Base-by-base conservation (phyloP, 2,888 invertebrate species). In the Hedychridium roseum region DNA sequence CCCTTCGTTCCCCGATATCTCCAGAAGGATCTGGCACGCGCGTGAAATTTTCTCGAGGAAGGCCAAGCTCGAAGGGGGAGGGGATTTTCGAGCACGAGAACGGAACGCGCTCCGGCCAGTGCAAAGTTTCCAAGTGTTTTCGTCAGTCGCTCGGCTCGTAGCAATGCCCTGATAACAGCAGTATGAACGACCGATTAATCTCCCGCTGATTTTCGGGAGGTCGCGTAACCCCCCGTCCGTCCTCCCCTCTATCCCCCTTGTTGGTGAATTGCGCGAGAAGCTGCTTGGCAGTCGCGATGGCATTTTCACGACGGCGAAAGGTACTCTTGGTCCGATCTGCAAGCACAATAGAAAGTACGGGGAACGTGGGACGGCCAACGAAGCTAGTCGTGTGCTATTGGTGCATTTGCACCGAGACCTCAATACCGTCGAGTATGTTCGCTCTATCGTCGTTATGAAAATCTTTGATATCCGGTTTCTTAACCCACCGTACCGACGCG, bases 331-430 rank as follows among this genome's bases (percentile, higher is more conserved):
- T 62, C 51, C 66, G 49, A 68, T 64, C 64, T 60, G 64, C 55
- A 70, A 71, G 69, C 63, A 73, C 70, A 71, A 73, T 74, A 73
- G 73, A 72, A 70, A 75, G 70, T 66, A 65, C 60, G 52, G 55
- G 50, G 66, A 67, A 72, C 70, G 66, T 72, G 69, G 70, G 72
- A 68, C 71, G 68, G 41, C 57, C 51, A 46, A 41, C 37, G 61
- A 60, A 43, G 44, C 47, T 53, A 42, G 45, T 57, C 54, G 55
- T 18, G 17, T 4, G 27, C 20, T 35, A 7, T 38, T 30, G 21
- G 26, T 21, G 39, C 39, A 45, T 44, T 47, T 26, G 43, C 44
- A 45, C 46, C 46, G 50, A 65, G 67, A 62, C 68, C 71, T 70
- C 61, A 66, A 70, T 70, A 66, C 61, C 65, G 55, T 47, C 15